Evolutionary conservation across 2,888 invertebrate species (phyloP).

Genomic region (Myopa tessellatipennis): DNA sequence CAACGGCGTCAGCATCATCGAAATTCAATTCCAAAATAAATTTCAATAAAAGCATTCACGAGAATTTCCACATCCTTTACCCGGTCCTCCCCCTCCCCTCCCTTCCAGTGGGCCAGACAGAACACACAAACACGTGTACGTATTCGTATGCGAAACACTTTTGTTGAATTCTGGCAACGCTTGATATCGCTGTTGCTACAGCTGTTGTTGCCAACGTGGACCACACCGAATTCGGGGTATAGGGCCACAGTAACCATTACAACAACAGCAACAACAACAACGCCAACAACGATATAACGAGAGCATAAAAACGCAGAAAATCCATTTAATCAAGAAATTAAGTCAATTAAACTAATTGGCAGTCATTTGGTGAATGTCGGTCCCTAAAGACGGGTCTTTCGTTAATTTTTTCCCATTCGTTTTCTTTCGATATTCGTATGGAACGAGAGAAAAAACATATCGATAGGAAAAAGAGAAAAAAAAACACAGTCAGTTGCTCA

Average conservation of each 20-base stretch:
- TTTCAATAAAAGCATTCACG: slow-evolving; percentile 26
- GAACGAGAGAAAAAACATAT: too few relatives aligned
- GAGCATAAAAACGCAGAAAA: slow-evolving; percentile 32
- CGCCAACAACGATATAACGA: slow-evolving; percentile 3
- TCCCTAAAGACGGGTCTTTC: not conserved
- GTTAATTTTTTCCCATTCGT: too few relatives aligned
- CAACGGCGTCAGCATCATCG: not conserved
- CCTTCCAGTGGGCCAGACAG: not conserved
- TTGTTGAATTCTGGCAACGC: not conserved
- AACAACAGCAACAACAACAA: not conserved
- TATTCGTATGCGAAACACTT: not conserved
- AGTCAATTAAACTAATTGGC: slow-evolving; percentile 52
- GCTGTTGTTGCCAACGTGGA: not conserved
- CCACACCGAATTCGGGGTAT: not conserved
- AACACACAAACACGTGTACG: slow-evolving; percentile 13
- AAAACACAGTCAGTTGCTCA: too few relatives aligned
- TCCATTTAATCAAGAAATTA: slow-evolving; percentile 52
- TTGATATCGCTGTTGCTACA: not conserved
- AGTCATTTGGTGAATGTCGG: not conserved
- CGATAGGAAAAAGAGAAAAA: too few relatives aligned
- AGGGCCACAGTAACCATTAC: not conserved
- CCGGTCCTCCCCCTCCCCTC: not conserved
- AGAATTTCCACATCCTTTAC: not conserved
- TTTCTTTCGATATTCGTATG: too few relatives aligned
- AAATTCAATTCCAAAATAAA: slow-evolving; percentile 33